A percentile compares a stretch with the other conserved stretches of the same genome.
Conservation (phyloP, 2,113 vertebrate species). For the Poeciliopsis occidentalis region DNA sequence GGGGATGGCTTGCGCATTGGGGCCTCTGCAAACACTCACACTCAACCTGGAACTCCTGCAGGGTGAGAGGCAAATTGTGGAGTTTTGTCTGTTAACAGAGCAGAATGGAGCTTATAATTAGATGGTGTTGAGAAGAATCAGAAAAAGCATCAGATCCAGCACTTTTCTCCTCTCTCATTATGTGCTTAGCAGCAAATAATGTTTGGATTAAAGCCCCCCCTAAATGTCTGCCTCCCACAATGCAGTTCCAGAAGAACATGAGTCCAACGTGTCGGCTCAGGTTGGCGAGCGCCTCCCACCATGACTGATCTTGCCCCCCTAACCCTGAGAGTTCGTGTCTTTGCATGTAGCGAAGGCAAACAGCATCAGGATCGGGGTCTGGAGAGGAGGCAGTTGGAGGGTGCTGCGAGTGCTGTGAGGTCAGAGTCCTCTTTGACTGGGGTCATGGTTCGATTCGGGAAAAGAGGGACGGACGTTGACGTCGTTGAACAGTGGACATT, state of each 20-base stretch:
- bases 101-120: slow-evolving; percentile 41
- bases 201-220: slow-evolving; percentile 55
- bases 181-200: slow-evolving; percentile 45
- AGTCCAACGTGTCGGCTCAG: slow-evolving; percentile 58
- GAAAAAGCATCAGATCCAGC: slow-evolving; percentile 22
- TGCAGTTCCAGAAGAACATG: slow-evolving; percentile 55
- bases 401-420: not conserved
- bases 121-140: slow-evolving; percentile 27
- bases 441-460: not conserved
- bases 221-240: slow-evolving; percentile 61
- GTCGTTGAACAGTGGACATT: not conserved
- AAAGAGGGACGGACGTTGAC: not conserved
- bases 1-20: slow-evolving; percentile 44
- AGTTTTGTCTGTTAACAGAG: slow-evolving; percentile 38
- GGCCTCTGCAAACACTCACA: slow-evolving; percentile 59
- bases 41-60: slow-evolving; percentile 17
- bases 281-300: slow-evolving; percentile 30
- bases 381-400: slow-evolving; percentile 17
- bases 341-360: slow-evolving; percentile 47
- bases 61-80: slow-evolving; percentile 8
- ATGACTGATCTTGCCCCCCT: slow-evolving; percentile 56
- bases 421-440: not conserved
- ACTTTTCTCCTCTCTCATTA: slow-evolving; percentile 55
- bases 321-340: slow-evolving; percentile 56
- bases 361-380: slow-evolving; percentile 15